Evolutionary conservation across 2,888 invertebrate genomes (phyloP).

Genomic region (Lepidocyrtoides sp.): DNA sequence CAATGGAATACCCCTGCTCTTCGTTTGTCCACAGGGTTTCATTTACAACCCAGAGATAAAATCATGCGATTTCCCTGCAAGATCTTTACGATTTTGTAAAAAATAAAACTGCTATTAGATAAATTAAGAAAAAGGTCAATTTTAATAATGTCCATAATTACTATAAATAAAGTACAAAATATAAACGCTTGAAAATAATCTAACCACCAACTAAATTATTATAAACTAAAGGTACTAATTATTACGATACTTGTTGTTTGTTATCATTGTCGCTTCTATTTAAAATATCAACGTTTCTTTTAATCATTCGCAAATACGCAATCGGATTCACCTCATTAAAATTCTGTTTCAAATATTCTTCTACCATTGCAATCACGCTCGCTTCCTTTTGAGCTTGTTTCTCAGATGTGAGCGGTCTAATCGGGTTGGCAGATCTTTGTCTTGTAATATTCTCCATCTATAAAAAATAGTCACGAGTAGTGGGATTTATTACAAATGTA

Average conservation of each 20-base stretch:
- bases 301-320: not conserved
- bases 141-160: not conserved
- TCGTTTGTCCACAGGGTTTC: constrained; percentile 24
- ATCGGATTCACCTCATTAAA: not conserved
- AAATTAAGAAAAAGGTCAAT: not conserved
- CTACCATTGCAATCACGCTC: constrained; percentile 47
- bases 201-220: no score
- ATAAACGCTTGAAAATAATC: not conserved
- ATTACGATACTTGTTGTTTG: not conserved
- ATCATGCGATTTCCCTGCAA: constrained; percentile 33
- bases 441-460: constrained; percentile 47
- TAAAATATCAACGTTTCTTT: not conserved
- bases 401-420: not conserved
- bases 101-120: no score
- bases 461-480: no score
- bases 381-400: constrained; percentile 46
- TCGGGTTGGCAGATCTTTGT: not conserved
- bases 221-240: not conserved
- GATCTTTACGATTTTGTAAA: constrained; percentile 24
- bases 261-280: not conserved
- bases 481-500: no score
- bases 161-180: not conserved
- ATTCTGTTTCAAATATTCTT: constrained; percentile 72
- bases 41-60: constrained; percentile 44
- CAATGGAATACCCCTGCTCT: not conserved